Evolutionary conservation across 92 coral and sea anemone genomes (phyloP).

Genomic region (Umimayanthus chanpuru): DNA sequence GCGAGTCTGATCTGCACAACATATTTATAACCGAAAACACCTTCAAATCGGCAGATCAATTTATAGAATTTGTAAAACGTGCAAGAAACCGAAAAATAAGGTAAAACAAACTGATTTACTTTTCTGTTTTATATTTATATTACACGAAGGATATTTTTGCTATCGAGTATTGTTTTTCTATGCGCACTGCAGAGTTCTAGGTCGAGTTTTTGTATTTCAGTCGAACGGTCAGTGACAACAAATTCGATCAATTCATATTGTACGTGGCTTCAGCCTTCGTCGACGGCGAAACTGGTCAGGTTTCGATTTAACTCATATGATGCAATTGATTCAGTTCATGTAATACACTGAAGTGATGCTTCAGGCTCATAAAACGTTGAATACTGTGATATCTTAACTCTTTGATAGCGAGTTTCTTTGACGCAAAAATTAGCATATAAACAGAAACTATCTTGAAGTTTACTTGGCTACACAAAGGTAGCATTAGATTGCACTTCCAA

Average conservation of each 20-base stretch:
- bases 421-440: constrained; percentile 8
- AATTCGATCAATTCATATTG: neutral
- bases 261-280: neutral
- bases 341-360: neutral
- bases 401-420: constrained; percentile 15
- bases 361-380: neutral
- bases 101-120: neutral
- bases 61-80: neutral
- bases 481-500: neutral
- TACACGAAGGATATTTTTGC: neutral
- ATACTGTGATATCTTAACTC: neutral
- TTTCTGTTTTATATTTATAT: neutral
- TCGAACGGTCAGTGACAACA: neutral
- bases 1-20: constrained; percentile 37
- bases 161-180: neutral
- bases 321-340: neutral
- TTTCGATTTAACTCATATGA: neutral
- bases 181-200: neutral
- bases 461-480: neutral
- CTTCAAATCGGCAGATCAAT: constrained; percentile 20
- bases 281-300: neutral
- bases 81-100: constrained; percentile 13
- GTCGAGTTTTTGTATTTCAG: neutral
- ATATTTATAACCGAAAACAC: constrained; percentile 31
- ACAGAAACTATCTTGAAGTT: neutral